Percentiles rank a stretch among this genome's conserved stretches.
Conservation (phyloP, 2,797 vertebrate species). For the Glyptemys insculpta region DNA sequence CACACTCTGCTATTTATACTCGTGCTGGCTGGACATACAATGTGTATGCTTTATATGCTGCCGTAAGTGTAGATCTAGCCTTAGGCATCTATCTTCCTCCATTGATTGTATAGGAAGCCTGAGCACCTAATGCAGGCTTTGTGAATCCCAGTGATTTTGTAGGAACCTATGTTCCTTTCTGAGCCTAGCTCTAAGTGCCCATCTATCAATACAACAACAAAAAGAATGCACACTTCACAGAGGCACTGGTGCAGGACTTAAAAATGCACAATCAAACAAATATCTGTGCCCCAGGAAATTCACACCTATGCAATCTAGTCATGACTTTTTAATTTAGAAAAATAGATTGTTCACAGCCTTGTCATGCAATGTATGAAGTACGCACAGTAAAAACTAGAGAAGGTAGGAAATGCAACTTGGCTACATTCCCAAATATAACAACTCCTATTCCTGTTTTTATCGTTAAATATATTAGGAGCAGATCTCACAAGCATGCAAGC, state of each 20-base stretch:
- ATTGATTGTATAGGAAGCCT: too few relatives aligned
- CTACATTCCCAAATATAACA: not conserved
- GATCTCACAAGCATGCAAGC: too few relatives aligned
- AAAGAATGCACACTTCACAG: not conserved
- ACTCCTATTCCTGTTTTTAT: not conserved
- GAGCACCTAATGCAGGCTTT: too few relatives aligned
- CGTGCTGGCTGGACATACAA: too few relatives aligned
- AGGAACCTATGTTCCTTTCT: too few relatives aligned
- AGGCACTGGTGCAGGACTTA: not conserved
- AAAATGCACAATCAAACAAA: not conserved
- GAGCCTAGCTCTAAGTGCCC: too few relatives aligned
- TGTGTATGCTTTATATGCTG: too few relatives aligned
- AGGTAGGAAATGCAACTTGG: not conserved
- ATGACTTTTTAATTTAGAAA: not conserved
- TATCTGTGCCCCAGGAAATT: not conserved
- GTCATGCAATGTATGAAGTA: not conserved
- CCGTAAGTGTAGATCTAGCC: too few relatives aligned
- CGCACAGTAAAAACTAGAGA: rapidly evolving
- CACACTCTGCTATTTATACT: too few relatives aligned
- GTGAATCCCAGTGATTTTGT: too few relatives aligned
- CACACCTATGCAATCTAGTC: rapidly evolving
- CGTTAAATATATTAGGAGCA: not conserved
- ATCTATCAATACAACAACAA: too few relatives aligned
- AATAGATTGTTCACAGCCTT: not conserved
- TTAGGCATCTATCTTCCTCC: too few relatives aligned